Evolutionary conservation across 2,888 invertebrate species (phyloP), one percentile per base, ranked within the genome.

Genomic region (Pristionchus arcanus): DNA sequence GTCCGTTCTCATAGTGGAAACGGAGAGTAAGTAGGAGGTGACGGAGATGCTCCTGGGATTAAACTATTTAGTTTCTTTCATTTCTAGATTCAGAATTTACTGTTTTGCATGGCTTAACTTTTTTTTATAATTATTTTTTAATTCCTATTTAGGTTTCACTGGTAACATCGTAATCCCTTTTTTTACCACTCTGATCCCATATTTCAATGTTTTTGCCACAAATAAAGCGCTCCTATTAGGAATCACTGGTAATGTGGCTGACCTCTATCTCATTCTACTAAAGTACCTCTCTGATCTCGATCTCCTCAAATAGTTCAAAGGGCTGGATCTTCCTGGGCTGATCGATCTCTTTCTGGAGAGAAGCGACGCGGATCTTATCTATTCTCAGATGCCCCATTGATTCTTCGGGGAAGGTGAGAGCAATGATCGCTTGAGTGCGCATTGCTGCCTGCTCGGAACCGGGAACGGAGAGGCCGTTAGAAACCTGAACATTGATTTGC

Each of bases 391-490:
- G 89, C 15, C 63, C 89, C 25, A 68, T 63, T 19, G 42, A 34
- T 71, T 91, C 91, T 3, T 81, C 66, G 37, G 63, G 42, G 89
- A 89, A 89, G 21, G 49, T 25, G 25, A 94, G 88, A 37, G 89
- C 90, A 91, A 93, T 92, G 90, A 90, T 89, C 53, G 93, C 90
- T 90, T 93, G 93, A 83, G 94, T 74, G 28, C 94, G 92, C 86
- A 92, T 91, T 90, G 90, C 91, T 84, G 93, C 90, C 90, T 92
- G 91, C 90, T 93, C 92, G 21, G 91, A 90, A 77, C 92, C 91
- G 90, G 93, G 90, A 89, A 91, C 81, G 86, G 94, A 92, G n/a
- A 94, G 90, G 37, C 94, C 94, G 86, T 92, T 92, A 25, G 93
- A 91, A 87, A 94, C 90, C 89, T 94, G 93, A 5, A 49, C 28